These are phyloP conservation scores for Caerostris darwini DNA, from an alignment of 1,140 invertebrate species.

Conservation along the genomic window DNA sequence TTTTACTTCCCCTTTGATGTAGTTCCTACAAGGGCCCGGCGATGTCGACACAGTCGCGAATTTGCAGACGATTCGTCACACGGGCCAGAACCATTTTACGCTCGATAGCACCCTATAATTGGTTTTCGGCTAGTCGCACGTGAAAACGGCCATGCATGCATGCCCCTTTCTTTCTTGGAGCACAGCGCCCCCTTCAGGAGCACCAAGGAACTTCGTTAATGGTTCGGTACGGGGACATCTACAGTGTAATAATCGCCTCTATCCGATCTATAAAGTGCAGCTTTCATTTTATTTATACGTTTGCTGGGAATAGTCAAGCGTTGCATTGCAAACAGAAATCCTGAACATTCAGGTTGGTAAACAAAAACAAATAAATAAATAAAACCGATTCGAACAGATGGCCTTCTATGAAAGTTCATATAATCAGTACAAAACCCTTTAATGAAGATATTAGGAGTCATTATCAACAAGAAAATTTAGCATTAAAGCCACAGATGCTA, in stretches of 20 bases:
- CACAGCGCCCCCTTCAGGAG: neutral
- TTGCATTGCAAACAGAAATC: too few relatives aligned
- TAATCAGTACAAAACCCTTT: too few relatives aligned
- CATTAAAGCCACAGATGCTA: too few relatives aligned
- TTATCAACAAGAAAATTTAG: too few relatives aligned
- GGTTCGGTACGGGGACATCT: neutral
- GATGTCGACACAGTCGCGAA: slow-evolving; percentile 75
- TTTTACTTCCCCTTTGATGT: slow-evolving; percentile 73
- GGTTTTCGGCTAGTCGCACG: slow-evolving; percentile 73
- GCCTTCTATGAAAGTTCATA: too few relatives aligned
- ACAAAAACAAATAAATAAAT: too few relatives aligned
- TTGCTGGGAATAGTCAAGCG: too few relatives aligned
- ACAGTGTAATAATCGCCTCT: neutral
- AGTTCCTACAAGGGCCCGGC: slow-evolving; percentile 68
- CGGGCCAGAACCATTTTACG: slow-evolving; percentile 65
- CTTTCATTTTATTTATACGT: too few relatives aligned
- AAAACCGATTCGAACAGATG: too few relatives aligned
- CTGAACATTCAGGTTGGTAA: too few relatives aligned
- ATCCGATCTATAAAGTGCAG: neutral
- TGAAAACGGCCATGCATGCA: slow-evolving; percentile 53
- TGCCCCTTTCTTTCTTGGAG: neutral
- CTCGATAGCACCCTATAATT: slow-evolving; percentile 75
- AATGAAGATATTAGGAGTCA: too few relatives aligned
- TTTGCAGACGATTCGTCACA: slow-evolving; percentile 77
- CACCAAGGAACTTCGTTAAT: slow-evolving; percentile 1